Conservation (phyloP, 2,888 invertebrate species). For the Limnephilus marmoratus region DNA sequence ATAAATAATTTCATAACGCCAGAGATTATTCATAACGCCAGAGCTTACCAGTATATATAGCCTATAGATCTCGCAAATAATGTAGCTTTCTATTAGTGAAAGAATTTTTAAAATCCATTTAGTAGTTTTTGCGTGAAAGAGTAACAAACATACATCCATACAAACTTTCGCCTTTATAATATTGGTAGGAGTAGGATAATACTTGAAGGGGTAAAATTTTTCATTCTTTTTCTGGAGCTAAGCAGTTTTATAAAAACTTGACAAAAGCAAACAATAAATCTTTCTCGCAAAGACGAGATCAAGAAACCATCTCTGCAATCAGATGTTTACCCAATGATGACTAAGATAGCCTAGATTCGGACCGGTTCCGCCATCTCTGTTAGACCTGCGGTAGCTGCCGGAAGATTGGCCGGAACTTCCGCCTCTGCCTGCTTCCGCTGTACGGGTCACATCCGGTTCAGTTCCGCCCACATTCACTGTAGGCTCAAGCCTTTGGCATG, state of each 20-base stretch:
- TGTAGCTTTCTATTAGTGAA: no score
- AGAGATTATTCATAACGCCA: no score
- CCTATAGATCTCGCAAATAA: no score
- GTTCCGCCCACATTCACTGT: constrained; percentile 39
- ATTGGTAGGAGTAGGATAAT: no score
- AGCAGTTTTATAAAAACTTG: neutral
- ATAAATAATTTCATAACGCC: no score
- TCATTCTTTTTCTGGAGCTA: no score
- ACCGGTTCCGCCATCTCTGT: constrained; percentile 18
- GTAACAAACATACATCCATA: no score
- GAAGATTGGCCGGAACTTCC: constrained; percentile 39
- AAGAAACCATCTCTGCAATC: neutral
- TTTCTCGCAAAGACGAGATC: neutral
- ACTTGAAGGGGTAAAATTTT: no score
- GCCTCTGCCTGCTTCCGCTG: constrained; percentile 49
- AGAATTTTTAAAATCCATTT: no score
- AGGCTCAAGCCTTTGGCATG: constrained; percentile 2
- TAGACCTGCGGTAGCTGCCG: constrained; percentile 37
- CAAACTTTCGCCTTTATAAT: no score
- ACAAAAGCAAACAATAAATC: neutral
- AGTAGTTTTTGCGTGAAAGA: no score
- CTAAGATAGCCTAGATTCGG: neutral
- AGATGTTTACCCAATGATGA: constrained; percentile 5
- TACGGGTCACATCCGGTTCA: constrained; percentile 52
- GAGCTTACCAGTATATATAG: no score